Evolutionary conservation across 2,113 vertebrate genomes (phyloP), one percentile per base, ranked within the genome.

Genomic region (Tretioscincus oriximinensis): DNA sequence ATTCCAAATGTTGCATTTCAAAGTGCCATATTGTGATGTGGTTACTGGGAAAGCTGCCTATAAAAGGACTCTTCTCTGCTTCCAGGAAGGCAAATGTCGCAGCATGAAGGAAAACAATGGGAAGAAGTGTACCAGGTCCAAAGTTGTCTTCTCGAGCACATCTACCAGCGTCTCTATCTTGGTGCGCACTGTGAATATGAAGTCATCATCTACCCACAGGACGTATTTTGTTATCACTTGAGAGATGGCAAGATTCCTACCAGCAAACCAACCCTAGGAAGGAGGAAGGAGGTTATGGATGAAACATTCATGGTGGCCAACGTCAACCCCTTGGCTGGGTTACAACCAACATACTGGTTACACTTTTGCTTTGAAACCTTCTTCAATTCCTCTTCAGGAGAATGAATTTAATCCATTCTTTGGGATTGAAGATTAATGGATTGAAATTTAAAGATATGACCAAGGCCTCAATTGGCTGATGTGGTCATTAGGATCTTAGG

Each of bases 201-300:
- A 98, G 79, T 98, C 97, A 64, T 98, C 97, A 80, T 98, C 97
- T 68, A 95, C 96, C 97, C 97, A 98, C 64, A 98, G 92, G n/a
- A 98, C 93, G 29, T 98, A 98, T 85, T 98, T 98, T 41, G 97
- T 98, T 86, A 89, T 93, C 29, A 97, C 97, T 85, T 98, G 97
- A 71, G 97, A 98, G 68, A 98, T 92, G 0, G 97, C 97, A 64
- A 98, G 87, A 84, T 98, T 98, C 77, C 97, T 93, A 29, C 97
- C 97, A 22, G 97, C 97, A 91, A 98, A 98, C 97, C 97, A 98
- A 2, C 97, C 97, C 97, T 98, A 87, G 24, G 9, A 64, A 63
- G 47, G 1, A n/a, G 10, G 58, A 14, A 20, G 9, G 51, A 73
- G 14, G 9, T 73, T 12, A 18, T 9, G 7, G n/a, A n/a, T 67